Percentiles rank a stretch among this genome's conserved stretches.
Evolutionary conservation across 1,140 invertebrate genomes (phyloP).

Genomic region (Harlomillsia oculata): DNA sequence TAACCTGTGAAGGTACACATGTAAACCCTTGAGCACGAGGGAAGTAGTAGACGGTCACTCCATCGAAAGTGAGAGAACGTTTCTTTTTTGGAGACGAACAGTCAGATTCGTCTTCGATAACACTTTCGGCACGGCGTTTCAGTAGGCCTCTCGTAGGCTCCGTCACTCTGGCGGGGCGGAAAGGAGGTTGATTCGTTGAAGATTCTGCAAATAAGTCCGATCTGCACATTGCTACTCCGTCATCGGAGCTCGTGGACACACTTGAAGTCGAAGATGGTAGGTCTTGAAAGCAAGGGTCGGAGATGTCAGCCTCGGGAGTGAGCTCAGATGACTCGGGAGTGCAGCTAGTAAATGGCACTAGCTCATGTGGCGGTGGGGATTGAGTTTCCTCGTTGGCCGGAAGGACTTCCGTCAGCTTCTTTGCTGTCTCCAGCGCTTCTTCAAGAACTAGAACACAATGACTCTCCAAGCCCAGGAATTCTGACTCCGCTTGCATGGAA

Average conservation of each 20-base stretch:
- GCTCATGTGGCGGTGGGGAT: constrained; percentile 15
- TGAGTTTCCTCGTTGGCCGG: constrained; percentile 21
- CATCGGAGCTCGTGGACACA: neutral
- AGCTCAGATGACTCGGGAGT: neutral
- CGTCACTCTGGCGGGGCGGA: neutral
- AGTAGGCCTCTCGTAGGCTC: constrained; percentile 19
- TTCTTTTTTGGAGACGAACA: constrained; percentile 50
- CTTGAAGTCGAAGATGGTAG: neutral
- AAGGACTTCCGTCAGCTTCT: constrained; percentile 2
- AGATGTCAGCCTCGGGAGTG: neutral
- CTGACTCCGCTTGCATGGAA: constrained; percentile 2
- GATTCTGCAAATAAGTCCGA: neutral
- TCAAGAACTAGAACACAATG: constrained; percentile 6
- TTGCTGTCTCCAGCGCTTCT: neutral
- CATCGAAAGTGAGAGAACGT: constrained; percentile 74
- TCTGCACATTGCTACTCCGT: neutral
- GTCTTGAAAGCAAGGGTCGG: constrained; percentile 4
- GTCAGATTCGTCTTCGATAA: neutral
- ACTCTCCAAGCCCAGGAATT: neutral
- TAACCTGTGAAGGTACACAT: constrained; percentile 88
- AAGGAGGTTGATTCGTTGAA: constrained; percentile 1
- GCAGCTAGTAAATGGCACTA: neutral
- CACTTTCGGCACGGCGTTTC: constrained; percentile 21
- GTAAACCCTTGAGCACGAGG: constrained; percentile 91
- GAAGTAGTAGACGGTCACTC: constrained; percentile 92